Evolutionary conservation across 2,113 vertebrate species (phyloP), one percentile per base, ranked within the genome.

Genomic region (Passer montanus): DNA sequence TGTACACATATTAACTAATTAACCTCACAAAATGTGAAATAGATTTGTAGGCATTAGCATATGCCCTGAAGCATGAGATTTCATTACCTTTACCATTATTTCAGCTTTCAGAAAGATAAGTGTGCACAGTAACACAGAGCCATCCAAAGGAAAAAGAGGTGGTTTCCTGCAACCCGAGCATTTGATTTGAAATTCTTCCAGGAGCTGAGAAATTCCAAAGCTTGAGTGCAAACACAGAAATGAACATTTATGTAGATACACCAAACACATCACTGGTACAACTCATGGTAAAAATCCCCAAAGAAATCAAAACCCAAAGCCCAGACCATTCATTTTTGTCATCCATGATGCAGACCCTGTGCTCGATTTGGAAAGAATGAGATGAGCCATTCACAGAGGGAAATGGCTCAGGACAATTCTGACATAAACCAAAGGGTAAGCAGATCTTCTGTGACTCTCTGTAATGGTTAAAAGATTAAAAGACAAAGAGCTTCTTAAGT

Each of bases 71-170:
- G 84, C 78, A 60, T 79, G 77, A 94, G 73, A 86, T 92, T 89
- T 89, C 81, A 95, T 94, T 92, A 87, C 73, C 87, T 94, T 89
- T 76, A 62, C 59, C 62, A 62, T 95, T 81, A 89, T 90, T 91
- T 84, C 79, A 82, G 55, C 79, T 88, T 90, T 73, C 85, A 84
- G 33, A 49, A 56, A 80, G 70, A 52, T 8, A 79, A 83, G 23
- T 59, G 43, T 43, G 76, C 75, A 30, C 35, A 58, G 69, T 21
- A 63, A 39, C 18, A 55, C 6, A 39, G 44, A 82, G 77, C 1
- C 6, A 76, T 50, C 30, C 50, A n/a, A 39, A 76, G 23, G 30
- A 59, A 67, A 70, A 68, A 15, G 23, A 73, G 26, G 53, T 35
- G 44, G 62, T 24, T 79, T 44, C 78, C 55, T 78, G 47, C 62